Percentiles rank a stretch among this genome's conserved stretches.
Evolutionary conservation across 2,888 invertebrate species (phyloP).

Genomic region (Dryococelus australis): DNA sequence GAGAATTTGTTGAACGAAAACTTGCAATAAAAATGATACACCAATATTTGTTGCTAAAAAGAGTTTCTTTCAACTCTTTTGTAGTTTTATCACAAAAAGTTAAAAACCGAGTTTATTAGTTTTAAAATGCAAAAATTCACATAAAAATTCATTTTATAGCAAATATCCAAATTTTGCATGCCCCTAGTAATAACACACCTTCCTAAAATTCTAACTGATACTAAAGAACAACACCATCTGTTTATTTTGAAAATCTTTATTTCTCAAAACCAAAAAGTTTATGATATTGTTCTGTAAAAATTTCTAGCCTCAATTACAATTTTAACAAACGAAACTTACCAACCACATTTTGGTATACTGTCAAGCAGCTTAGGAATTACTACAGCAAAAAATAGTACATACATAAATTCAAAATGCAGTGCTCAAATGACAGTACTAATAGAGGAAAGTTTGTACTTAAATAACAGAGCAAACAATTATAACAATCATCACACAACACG

Average conservation of each 20-base stretch:
- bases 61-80: too few relatives aligned
- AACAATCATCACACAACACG: neutral
- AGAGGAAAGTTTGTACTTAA: neutral
- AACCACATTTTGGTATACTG: neutral
- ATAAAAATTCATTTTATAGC: too few relatives aligned
- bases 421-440: neutral
- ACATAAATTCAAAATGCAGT: neutral
- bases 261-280: neutral
- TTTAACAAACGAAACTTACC: neutral
- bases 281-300: neutral
- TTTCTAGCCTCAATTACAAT: neutral
- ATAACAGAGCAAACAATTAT: neutral
- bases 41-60: too few relatives aligned
- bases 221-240: neutral
- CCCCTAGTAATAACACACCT: neutral
- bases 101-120: too few relatives aligned
- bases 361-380: neutral
- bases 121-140: too few relatives aligned
- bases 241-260: neutral
- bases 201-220: neutral
- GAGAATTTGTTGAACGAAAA: too few relatives aligned
- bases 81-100: too few relatives aligned
- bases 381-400: neutral
- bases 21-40: too few relatives aligned
- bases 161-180: too few relatives aligned